phyloP scores from a whole-genome alignment of 2,113 vertebrate genomes.

The Pseudois nayaur region DNA sequence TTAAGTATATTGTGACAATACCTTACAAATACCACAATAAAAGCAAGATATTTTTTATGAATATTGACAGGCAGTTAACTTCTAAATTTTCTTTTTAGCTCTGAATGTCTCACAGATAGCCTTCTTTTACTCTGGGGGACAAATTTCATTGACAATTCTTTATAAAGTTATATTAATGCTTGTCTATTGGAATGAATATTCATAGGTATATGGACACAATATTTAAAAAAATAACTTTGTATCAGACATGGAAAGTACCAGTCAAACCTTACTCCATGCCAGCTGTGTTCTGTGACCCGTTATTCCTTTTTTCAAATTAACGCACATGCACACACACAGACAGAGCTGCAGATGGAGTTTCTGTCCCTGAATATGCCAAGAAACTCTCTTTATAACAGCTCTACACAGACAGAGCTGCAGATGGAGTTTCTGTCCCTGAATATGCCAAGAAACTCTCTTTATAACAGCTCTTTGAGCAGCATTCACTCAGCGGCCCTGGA shows the following conservation, averaged over 20 bases:
- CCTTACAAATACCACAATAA: not conserved
- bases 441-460: not conserved
- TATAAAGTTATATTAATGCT: not conserved
- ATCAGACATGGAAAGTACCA: not conserved
- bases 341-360: no score
- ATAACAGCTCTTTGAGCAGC: not conserved
- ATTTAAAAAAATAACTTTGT: not conserved
- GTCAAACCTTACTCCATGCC: not conserved
- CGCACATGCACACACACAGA: fast-evolving
- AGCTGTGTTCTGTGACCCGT: not conserved
- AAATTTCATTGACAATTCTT: not conserved
- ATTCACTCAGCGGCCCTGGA: not conserved
- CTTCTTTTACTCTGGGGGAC: no score
- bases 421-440: not conserved
- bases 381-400: no score
- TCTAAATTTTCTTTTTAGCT: not conserved
- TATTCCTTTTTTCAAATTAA: not conserved
- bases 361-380: no score
- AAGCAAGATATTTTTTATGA: not conserved
- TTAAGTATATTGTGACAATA: not conserved
- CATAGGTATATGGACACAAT: not conserved
- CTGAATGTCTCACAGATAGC: not conserved
- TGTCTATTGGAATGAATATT: not conserved
- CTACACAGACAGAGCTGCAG: not conserved
- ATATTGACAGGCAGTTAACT: not conserved